phyloP scores from a whole-genome alignment of 2,888 invertebrate species.

The Torymus auratus region DNA sequence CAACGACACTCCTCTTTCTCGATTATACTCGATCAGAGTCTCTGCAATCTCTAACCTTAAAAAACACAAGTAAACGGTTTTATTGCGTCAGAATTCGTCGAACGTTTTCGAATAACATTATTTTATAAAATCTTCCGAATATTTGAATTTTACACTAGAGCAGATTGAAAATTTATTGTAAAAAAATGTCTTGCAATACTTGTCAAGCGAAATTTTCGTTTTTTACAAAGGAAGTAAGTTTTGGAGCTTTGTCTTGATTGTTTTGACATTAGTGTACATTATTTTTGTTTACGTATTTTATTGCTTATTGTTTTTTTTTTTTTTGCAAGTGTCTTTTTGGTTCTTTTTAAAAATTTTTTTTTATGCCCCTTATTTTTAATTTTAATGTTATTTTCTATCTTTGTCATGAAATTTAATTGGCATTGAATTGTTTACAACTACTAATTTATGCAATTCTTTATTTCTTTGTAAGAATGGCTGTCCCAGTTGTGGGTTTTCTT shows the following conservation, averaged over 20 bases:
- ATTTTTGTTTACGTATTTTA: too few species aligned
- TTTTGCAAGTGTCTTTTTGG: not conserved
- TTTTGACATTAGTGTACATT: too few species aligned
- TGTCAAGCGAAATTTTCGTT: constrained; percentile 85
- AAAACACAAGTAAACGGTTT: not conserved
- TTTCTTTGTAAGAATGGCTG: constrained; percentile 84
- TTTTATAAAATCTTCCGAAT: not conserved
- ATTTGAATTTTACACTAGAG: not conserved
- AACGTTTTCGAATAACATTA: not conserved
- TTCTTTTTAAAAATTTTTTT: not conserved
- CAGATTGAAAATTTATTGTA: not conserved
- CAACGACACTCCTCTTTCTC: constrained; percentile 21
- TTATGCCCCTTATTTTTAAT: too few species aligned
- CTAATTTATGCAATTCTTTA: constrained; percentile 41
- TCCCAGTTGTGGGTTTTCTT: constrained; percentile 89
- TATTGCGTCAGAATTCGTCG: constrained; percentile 21
- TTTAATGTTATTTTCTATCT: constrained; percentile 13
- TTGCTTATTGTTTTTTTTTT: too few species aligned
- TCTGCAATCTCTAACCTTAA: constrained; percentile 41
- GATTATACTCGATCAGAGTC: constrained; percentile 4
- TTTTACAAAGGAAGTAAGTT: constrained; percentile 84
- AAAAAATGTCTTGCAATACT: constrained; percentile 84
- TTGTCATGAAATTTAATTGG: constrained; percentile 2
- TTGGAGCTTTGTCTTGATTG: not conserved
- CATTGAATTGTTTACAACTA: constrained; percentile 14